phyloP scores from a whole-genome alignment of 2,888 invertebrate genomes.

The Hedychridium roseum region DNA sequence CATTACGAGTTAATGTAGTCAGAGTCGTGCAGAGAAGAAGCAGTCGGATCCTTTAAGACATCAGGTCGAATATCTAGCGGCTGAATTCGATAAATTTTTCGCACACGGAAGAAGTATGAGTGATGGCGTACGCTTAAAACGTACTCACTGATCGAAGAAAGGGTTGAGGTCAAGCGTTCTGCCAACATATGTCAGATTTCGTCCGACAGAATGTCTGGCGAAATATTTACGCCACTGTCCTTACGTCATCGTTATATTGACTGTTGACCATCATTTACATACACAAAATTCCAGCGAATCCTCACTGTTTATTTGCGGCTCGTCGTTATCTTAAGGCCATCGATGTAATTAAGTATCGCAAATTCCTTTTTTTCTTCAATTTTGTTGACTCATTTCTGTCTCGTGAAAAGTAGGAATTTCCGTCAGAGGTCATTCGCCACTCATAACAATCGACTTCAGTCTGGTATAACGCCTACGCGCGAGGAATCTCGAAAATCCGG shows the following conservation, averaged over 20 bases:
- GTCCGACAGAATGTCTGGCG: slow-evolving; percentile 16
- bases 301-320: no score
- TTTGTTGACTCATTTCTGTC: neutral
- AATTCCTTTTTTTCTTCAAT: neutral
- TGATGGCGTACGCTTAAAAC: neutral
- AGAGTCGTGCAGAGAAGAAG: no score
- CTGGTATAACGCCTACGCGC: neutral
- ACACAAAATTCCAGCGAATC: no score
- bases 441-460: slow-evolving; percentile 6
- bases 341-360: no score
- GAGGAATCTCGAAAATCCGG: slow-evolving; percentile 6
- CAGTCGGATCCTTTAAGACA: no score
- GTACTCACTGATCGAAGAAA: slow-evolving; percentile 25
- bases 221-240: slow-evolving; percentile 29
- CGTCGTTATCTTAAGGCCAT: neutral
- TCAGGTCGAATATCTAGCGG: no score
- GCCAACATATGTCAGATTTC: slow-evolving; percentile 15
- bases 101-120: slow-evolving; percentile 17
- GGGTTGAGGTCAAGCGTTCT: slow-evolving; percentile 35
- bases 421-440: neutral
- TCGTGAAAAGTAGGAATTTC: neutral
- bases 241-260: slow-evolving; percentile 29
- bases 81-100: no score
- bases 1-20: no score
- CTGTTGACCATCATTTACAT: slow-evolving; percentile 3